Evolutionary conservation across 2,888 invertebrate species (phyloP).

Genomic region (Ariolimax columbianus): DNA sequence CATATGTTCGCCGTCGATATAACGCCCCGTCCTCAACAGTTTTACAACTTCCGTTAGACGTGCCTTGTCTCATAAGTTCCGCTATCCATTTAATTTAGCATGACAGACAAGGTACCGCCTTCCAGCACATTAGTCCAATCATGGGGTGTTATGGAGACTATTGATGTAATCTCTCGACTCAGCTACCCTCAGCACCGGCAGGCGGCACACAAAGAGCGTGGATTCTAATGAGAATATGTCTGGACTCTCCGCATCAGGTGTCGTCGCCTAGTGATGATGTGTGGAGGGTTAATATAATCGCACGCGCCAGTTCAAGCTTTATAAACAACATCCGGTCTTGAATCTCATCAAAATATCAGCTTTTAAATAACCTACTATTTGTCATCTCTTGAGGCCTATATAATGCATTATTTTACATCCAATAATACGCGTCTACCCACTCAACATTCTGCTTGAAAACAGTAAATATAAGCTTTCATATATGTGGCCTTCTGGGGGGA

Average conservation of each 20-base stretch:
- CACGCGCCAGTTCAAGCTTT: background rate
- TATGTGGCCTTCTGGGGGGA: no score
- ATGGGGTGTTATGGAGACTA: background rate
- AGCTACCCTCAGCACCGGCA: background rate
- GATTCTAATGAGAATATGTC: constrained; percentile 2
- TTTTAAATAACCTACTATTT: background rate
- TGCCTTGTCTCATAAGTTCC: no score
- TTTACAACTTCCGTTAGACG: no score
- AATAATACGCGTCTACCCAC: no score
- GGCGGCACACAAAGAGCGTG: no score
- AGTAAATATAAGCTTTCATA: no score
- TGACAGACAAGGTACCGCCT: background rate
- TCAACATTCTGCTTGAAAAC: no score
- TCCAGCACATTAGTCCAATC: background rate
- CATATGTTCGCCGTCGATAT: no score
- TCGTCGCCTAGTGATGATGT: background rate
- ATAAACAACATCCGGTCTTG: background rate
- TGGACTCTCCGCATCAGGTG: background rate
- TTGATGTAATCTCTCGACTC: background rate
- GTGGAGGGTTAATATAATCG: constrained; percentile 14
- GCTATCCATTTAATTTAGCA: no score
- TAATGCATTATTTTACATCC: no score
- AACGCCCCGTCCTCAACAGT: no score
- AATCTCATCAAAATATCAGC: background rate
- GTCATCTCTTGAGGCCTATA: no score